phyloP scores from a whole-genome alignment of 1,140 invertebrate species.

The Asobara japonica region DNA sequence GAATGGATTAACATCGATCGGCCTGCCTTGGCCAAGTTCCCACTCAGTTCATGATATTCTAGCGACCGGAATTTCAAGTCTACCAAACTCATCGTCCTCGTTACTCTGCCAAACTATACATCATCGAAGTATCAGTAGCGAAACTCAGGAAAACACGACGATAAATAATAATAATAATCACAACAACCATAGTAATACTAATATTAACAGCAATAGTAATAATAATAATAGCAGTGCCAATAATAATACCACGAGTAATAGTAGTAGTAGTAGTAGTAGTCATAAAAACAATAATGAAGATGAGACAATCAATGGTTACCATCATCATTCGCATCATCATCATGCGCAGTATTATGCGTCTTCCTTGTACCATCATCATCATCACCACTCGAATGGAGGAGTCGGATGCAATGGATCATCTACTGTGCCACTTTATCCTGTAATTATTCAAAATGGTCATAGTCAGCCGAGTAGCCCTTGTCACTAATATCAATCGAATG shows the following conservation, averaged over 20 bases:
- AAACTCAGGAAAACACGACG: constrained; percentile 13
- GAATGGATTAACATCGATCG: constrained; percentile 33
- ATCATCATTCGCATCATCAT: constrained; percentile 38
- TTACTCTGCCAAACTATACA: constrained; percentile 48
- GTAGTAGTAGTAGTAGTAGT: too few relatives aligned
- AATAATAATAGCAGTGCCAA: constrained; percentile 32
- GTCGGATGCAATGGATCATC: constrained; percentile 5
- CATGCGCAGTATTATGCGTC: constrained; percentile 64
- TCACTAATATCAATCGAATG: constrained; percentile 42
- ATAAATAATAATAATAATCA: constrained; percentile 28
- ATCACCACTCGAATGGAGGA: constrained; percentile 47
- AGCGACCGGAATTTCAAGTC: constrained; percentile 53
- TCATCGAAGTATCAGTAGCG: constrained; percentile 26
- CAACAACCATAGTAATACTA: constrained; percentile 30
- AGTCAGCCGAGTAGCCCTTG: constrained; percentile 60
- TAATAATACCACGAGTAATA: constrained; percentile 8
- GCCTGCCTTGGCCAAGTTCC: constrained; percentile 69
- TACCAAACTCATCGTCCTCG: constrained; percentile 48
- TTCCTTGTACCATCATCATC: constrained; percentile 59
- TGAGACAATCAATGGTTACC: constrained; percentile 39
- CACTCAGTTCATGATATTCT: constrained; percentile 80
- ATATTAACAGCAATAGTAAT: constrained; percentile 17
- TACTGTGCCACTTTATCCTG: constrained; percentile 47
- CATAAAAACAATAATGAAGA: constrained; percentile 47
- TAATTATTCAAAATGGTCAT: constrained; percentile 50